Evolutionary conservation across 2,797 vertebrate genomes (phyloP).

Genomic region (Acrossocheilus fasciatus): DNA sequence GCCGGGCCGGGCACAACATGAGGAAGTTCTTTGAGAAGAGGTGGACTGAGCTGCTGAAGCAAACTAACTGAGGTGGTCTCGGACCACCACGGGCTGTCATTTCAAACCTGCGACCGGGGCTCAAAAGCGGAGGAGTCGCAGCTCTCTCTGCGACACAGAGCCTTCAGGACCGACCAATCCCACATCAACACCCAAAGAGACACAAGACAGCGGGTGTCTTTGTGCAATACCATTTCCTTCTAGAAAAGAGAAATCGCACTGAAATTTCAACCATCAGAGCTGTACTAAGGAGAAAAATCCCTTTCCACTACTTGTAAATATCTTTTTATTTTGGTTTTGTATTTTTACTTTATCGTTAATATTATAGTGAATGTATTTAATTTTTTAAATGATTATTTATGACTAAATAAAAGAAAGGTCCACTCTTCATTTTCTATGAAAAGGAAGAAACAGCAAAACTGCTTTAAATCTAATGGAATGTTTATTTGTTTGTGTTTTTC

Average conservation of each 20-base stretch:
- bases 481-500: slow-evolving; percentile 83
- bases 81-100: slow-evolving; percentile 22
- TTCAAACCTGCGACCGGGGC: slow-evolving; percentile 26
- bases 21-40: slow-evolving; percentile 98
- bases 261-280: slow-evolving; percentile 98
- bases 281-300: slow-evolving; percentile 89
- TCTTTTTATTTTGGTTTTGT: slow-evolving; percentile 86
- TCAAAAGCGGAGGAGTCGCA: slow-evolving; percentile 25
- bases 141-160: not conserved
- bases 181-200: slow-evolving; percentile 95
- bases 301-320: slow-evolving; percentile 99
- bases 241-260: slow-evolving; percentile 91
- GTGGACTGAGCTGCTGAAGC: slow-evolving; percentile 97
- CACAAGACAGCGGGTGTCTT: slow-evolving; percentile 92
- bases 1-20: slow-evolving; percentile 98
- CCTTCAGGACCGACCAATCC: slow-evolving; percentile 23
- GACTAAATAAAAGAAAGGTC: slow-evolving; percentile 89
- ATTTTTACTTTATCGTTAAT: slow-evolving; percentile 98
- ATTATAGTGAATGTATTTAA: slow-evolving; percentile 99
- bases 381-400: slow-evolving; percentile 99
- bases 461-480: slow-evolving; percentile 99
- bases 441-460: slow-evolving; percentile 99
- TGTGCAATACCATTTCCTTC: slow-evolving; percentile 97
- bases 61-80: slow-evolving; percentile 85
- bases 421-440: slow-evolving; percentile 99